Evolutionary conservation across 2,888 invertebrate genomes (phyloP).

Genomic region (Hylaea fasciaria): DNA sequence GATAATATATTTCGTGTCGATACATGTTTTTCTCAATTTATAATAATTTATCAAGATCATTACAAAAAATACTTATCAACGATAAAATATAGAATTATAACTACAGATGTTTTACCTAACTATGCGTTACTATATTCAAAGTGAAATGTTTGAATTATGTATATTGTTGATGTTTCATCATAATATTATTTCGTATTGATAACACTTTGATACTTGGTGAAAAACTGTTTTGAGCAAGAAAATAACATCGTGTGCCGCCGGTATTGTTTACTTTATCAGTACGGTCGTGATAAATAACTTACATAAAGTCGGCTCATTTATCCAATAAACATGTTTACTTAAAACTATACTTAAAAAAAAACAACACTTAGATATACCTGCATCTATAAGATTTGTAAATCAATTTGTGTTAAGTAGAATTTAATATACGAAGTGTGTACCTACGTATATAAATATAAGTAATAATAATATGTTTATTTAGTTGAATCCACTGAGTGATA

Average conservation of each 20-base stretch:
- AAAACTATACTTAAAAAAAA: no score
- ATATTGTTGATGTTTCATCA: neutral
- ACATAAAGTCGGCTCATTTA: neutral
- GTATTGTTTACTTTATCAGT: conserved; percentile 29
- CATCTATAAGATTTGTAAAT: no score
- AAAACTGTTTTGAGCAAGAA: conserved; percentile 10
- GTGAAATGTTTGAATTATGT: neutral
- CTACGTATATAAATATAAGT: no score
- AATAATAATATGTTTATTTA: no score
- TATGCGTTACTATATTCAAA: neutral
- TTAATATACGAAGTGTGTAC: no score
- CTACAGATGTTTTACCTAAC: no score
- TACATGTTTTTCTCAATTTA: conserved; percentile 2
- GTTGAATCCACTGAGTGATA: no score
- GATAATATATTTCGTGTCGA: conserved; percentile 25
- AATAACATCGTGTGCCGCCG: conserved; percentile 21
- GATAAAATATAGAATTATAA: no score
- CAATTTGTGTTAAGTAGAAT: no score
- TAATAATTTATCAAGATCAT: neutral
- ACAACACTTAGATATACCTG: no score
- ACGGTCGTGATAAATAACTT: conserved; percentile 15
- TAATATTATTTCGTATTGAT: conserved; percentile 3
- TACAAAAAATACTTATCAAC: no score
- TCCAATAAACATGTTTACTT: no score
- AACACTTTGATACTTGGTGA: neutral